Base-by-base conservation (phyloP, 1,140 invertebrate genomes). In the Drosophila lowei region DNA sequence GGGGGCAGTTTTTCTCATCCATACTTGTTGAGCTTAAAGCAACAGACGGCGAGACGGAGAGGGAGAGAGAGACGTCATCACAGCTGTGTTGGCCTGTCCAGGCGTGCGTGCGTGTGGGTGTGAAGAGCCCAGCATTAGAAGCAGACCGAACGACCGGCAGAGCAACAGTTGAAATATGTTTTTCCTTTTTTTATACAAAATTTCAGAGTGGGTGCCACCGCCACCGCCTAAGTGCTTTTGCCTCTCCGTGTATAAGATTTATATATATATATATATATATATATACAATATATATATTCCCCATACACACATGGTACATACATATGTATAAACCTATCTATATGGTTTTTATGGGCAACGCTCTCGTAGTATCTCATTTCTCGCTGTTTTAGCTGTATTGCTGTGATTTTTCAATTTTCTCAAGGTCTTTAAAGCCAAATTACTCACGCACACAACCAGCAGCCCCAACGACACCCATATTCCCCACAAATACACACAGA, bases 321-420 rank as follows among this genome's bases (percentile, higher is more conserved):
- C 49, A 49, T 54, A 44, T 15, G 67, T 66, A 72, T 48, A 77
- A 71, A 60, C 54, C 66, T 53, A 72, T 79, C 58, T 77, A 76
- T 79, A 62, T 84, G 63, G 65, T 79, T 85, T 86, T 85, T 86
- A 85, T 85, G 80, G 77, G 73, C 64, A 79, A 61, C 58, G 55
- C 55, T 72, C 48, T 72, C 49, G 63, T 86, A 85, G 80, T 85
- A 85, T 85, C 81, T 85, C 81, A 86, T 86, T 85, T 85, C 72
- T 79, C 52, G 77, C 54, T 50, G 47, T 56, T 49, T 30, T 64
- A 63, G 64, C 64, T 63, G 44, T 23, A 42, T 54, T 64, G 49
- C 63, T 75, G 57, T 84, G 79, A 83, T 83, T 83, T 83, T 83
- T 71, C 72, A 74, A 44, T 63, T 86, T 84, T 86, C 61, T 77